These are phyloP conservation scores for Lymantria dispar DNA, from an alignment of 2,888 invertebrate species.

Conservation along the genomic window DNA sequence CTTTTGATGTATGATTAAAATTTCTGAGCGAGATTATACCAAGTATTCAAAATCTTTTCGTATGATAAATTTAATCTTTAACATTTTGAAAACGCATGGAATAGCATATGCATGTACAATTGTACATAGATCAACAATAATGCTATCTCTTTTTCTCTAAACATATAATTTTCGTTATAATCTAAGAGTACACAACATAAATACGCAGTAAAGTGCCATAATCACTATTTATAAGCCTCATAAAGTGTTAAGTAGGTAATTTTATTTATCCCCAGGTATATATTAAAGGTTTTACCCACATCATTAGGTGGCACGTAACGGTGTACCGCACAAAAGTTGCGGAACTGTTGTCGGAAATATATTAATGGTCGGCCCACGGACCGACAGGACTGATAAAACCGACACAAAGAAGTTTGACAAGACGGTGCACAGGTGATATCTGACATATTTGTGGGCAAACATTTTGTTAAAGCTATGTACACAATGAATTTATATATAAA, in stretches of 20 bases:
- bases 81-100: neutral
- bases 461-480: constrained; percentile 9
- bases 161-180: neutral
- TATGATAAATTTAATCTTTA: no score
- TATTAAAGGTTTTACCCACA: constrained; percentile 32
- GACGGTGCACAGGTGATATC: constrained; percentile 32
- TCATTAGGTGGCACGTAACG: constrained; percentile 34
- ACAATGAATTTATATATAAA: constrained; percentile 14
- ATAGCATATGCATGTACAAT: neutral
- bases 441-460: constrained; percentile 31
- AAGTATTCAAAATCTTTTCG: constrained; percentile 10
- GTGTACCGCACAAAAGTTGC: constrained; percentile 23
- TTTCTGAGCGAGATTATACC: constrained; percentile 17
- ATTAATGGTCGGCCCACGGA: constrained; percentile 28
- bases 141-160: neutral
- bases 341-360: constrained; percentile 38
- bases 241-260: constrained; percentile 30
- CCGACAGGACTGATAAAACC: constrained; percentile 10
- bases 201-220: constrained; percentile 14
- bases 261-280: constrained; percentile 29
- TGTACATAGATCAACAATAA: neutral
- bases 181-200: constrained; percentile 6
- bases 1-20: constrained; percentile 27
- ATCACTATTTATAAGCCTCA: constrained; percentile 24
- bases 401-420: constrained; percentile 38